Evolutionary conservation across 2,797 vertebrate genomes (phyloP).

Genomic region (Anabas testudineus): DNA sequence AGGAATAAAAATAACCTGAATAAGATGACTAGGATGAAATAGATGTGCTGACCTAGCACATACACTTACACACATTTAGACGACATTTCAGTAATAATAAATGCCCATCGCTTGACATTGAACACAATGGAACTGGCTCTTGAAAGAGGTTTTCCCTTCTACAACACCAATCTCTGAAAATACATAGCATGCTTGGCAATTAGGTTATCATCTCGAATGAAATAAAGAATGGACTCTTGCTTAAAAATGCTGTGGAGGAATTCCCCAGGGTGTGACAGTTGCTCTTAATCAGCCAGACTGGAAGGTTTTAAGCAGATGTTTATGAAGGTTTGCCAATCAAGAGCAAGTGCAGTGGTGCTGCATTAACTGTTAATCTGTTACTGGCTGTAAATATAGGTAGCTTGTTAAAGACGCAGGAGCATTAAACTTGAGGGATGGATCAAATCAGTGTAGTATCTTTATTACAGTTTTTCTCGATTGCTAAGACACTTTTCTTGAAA

Average conservation of each 20-base stretch:
- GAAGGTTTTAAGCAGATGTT: slow-evolving; percentile 58
- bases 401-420: slow-evolving; percentile 40
- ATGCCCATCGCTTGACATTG: slow-evolving; percentile 33
- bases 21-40: slow-evolving; percentile 28
- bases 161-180: slow-evolving; percentile 1
- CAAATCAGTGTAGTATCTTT: too few species aligned
- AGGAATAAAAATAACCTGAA: slow-evolving; percentile 58
- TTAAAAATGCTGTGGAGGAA: slow-evolving; percentile 29
- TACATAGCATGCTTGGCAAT: slow-evolving; percentile 3
- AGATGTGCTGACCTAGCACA: slow-evolving; percentile 44
- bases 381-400: slow-evolving; percentile 35
- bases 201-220: slow-evolving; percentile 28
- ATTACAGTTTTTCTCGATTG: too few species aligned
- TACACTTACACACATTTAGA: slow-evolving; percentile 16
- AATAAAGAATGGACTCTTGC: slow-evolving; percentile 14
- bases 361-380: slow-evolving; percentile 48
- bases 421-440: slow-evolving; percentile 10
- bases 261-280: slow-evolving; percentile 36
- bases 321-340: slow-evolving; percentile 53
- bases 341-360: slow-evolving; percentile 31
- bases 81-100: slow-evolving; percentile 29
- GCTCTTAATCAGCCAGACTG: slow-evolving; percentile 56
- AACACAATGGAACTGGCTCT: slow-evolving; percentile 7
- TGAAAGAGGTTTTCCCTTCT: slow-evolving; percentile 11
- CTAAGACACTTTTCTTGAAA: too few species aligned